Evolutionary conservation across 1,140 invertebrate species (phyloP), one percentile per base, ranked within the genome.

Genomic region (Dinoponera quadriceps): DNA sequence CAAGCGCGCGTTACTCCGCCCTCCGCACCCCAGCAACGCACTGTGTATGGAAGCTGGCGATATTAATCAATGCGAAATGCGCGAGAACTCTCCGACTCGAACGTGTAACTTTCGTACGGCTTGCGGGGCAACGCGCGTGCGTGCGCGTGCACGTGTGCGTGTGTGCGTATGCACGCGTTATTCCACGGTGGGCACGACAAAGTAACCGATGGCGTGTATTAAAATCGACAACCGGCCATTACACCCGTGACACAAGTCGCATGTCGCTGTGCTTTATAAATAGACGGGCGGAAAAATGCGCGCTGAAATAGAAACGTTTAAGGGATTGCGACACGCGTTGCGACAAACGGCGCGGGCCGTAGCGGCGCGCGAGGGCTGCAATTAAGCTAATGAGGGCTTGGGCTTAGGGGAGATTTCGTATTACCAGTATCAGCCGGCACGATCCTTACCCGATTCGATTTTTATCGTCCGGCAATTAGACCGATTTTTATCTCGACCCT

Each of bases 61-160:
- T 75, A 75, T 62, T 63, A 75, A 75, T 75, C 59, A 51, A 51
- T 63, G 38, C 25, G 59, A 75, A 63, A 48, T 48, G 55, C 20
- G 69, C 29, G 44, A 62, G 48, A 60, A 27, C 38, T 62, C 73
- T 51, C 44, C 49, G 25, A 25, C 20, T 62, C 38, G 63, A 63
- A 22, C 38, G 38, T 33, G n/a, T 22, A 63, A 75, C 73, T 75
- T 75, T 75, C 73, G 63, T 44, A 33, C 51, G 18, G 65, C 27
- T n/a, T 38, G n/a, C n/a, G 5, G 20, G 18, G 54, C 20, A 51
- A 9, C 38, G 25, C 11, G 7, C n/a, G 16, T 54, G 51, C 16
- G 5, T n/a, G 51, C n/a, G 29, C n/a, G 4, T 54, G 16, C 5
- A 1, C 1, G 16, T 16, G 51, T 16, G 16, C 49, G 11, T 14